These are phyloP conservation scores for Pollenia angustigena DNA, from an alignment of 2,888 invertebrate genomes.

Conservation along the genomic window DNA sequence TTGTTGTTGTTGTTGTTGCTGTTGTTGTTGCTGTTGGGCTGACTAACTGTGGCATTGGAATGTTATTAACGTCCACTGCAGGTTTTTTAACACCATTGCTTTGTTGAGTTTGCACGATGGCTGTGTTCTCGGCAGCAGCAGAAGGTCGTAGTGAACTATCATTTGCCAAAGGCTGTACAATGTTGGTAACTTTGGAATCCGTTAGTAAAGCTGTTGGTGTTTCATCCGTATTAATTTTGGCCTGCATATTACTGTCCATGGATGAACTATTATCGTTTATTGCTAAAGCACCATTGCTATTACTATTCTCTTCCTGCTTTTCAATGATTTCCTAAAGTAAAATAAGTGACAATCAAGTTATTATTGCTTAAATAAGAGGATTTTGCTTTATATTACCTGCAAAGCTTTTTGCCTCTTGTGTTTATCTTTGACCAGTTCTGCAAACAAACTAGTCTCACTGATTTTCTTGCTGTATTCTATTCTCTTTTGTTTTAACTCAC, in stretches of 20 bases:
- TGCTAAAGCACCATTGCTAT: constrained; percentile 81
- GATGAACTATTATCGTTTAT: constrained; percentile 83
- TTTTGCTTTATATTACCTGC: constrained; percentile 78
- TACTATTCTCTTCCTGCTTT: constrained; percentile 86
- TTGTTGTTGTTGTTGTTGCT: constrained; percentile 46
- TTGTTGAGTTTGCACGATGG: constrained; percentile 45
- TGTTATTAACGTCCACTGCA: constrained; percentile 87
- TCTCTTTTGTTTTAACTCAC: constrained; percentile 84
- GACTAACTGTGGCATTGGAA: constrained; percentile 87
- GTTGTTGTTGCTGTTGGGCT: constrained; percentile 77
- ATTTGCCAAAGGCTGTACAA: constrained; percentile 72
- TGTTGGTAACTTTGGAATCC: constrained; percentile 54
- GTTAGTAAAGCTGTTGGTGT: constrained; percentile 40
- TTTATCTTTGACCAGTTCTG: constrained; percentile 93
- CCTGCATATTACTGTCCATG: constrained; percentile 79
- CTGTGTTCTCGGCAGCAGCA: constrained; percentile 39
- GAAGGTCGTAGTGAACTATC: neutral
- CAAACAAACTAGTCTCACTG: constrained; percentile 94
- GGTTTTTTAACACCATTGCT: constrained; percentile 76
- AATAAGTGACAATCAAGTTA: neutral
- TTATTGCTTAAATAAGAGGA: neutral
- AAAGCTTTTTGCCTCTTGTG: constrained; percentile 92
- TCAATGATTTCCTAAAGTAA: constrained; percentile 86
- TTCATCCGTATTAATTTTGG: constrained; percentile 70
- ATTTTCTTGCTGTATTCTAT: constrained; percentile 92